Evolutionary conservation across 2,797 vertebrate species (phyloP).

Genomic region (Muraenolepis orangiensis): DNA sequence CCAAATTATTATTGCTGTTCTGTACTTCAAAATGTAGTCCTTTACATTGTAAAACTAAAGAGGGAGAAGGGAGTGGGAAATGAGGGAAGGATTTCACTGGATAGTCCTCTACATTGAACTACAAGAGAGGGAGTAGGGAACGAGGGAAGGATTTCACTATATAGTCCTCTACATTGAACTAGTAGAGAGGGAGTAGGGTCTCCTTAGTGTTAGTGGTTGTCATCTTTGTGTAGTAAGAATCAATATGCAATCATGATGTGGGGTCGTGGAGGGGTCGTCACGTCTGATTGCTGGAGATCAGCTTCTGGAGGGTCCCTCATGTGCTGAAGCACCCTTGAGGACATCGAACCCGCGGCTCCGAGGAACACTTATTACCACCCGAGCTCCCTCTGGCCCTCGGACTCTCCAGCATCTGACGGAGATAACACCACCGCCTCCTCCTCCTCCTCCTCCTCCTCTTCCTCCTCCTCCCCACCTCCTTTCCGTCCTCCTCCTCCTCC

Average conservation of each 20-base stretch:
- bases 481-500: neutral
- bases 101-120: no score
- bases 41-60: no score
- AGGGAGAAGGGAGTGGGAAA: no score
- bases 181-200: no score
- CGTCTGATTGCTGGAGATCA: constrained; percentile 62
- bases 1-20: no score
- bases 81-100: no score
- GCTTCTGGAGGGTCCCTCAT: constrained; percentile 57
- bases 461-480: neutral
- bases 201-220: no score
- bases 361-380: constrained; percentile 2
- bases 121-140: no score
- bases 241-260: neutral
- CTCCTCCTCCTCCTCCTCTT: neutral
- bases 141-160: no score
- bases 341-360: constrained; percentile 13
- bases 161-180: no score
- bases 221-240: no score
- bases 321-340: neutral
- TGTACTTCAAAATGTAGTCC: no score
- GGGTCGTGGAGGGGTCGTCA: neutral
- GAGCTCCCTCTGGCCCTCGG: neutral
- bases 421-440: neutral
- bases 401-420: neutral